A percentile compares a stretch with the other conserved stretches of the same genome.
Evolutionary conservation across 2,888 invertebrate species (phyloP).

Genomic region (Cremastinae sp.): DNA sequence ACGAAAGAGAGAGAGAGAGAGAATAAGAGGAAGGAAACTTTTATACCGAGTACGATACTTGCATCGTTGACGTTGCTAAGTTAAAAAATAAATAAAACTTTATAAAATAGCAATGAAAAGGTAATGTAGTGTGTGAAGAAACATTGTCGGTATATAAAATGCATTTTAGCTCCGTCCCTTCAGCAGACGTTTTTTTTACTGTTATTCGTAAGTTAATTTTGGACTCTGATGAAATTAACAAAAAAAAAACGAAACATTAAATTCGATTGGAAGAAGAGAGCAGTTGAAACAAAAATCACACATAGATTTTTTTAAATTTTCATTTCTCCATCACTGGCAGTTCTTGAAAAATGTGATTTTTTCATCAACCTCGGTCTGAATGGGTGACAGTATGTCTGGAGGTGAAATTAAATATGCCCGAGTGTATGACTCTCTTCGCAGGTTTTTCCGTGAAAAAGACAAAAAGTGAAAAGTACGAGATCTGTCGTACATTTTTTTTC

Average conservation of each 20-base stretch:
- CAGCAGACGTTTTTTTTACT: slow-evolving; percentile 44
- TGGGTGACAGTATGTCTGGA: slow-evolving; percentile 5
- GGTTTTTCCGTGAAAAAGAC: slow-evolving; percentile 44
- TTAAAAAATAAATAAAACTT: slow-evolving; percentile 53
- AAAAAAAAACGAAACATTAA: not conserved
- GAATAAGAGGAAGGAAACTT: slow-evolving; percentile 47
- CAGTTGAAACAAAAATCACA: not conserved
- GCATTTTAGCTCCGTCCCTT: slow-evolving; percentile 78
- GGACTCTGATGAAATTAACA: not conserved
- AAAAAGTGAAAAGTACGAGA: no score
- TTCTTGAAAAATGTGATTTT: slow-evolving; percentile 10
- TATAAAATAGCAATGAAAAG: slow-evolving; percentile 23
- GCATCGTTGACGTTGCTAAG: slow-evolving; percentile 27
- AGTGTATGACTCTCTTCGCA: not conserved
- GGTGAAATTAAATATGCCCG: slow-evolving; percentile 15
- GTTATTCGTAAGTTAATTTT: not conserved
- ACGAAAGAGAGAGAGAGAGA: not conserved
- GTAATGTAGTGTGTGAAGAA: slow-evolving; percentile 29
- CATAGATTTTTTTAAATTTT: not conserved
- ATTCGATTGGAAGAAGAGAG: no score
- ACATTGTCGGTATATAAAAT: slow-evolving; percentile 69
- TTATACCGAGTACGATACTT: slow-evolving; percentile 51
- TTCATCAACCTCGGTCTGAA: slow-evolving; percentile 18
- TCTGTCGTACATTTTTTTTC: slow-evolving; percentile 66
- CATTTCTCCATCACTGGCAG: not conserved